Evolutionary conservation across 2,113 vertebrate genomes (phyloP).

Genomic region (Petroica traversi): DNA sequence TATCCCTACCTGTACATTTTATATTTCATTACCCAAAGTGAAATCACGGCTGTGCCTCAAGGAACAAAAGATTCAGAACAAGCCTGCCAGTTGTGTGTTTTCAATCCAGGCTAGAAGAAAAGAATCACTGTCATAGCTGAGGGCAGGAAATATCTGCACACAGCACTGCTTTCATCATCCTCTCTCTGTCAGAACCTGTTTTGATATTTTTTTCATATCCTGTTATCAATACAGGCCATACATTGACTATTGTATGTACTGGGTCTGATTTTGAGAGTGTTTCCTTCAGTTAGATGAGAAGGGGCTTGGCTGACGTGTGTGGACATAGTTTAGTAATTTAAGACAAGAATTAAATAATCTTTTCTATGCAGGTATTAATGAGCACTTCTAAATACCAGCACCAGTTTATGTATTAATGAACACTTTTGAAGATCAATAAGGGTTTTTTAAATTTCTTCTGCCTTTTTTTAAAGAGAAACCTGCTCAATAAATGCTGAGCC

Average conservation of each 20-base stretch:
- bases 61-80: background rate
- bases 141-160: background rate
- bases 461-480: background rate
- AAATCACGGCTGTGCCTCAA: background rate
- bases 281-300: background rate
- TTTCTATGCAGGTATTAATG: background rate
- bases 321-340: background rate
- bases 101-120: background rate
- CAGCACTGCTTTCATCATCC: background rate
- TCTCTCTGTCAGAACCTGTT: background rate
- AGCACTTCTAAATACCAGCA: background rate
- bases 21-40: background rate
- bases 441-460: rapidly evolving
- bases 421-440: background rate
- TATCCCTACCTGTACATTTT: background rate
- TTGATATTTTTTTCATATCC: background rate
- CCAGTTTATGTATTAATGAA: background rate
- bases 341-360: background rate
- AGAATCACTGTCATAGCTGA: background rate
- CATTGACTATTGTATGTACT: background rate
- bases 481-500: background rate
- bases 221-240: background rate
- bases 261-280: background rate
- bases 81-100: background rate
- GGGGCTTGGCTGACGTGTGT: background rate